Percentiles rank a stretch among this genome's conserved stretches.
These are phyloP conservation scores for Trichogramma pretiosum DNA, from an alignment of 1,140 invertebrate species.

Conservation along the genomic window DNA sequence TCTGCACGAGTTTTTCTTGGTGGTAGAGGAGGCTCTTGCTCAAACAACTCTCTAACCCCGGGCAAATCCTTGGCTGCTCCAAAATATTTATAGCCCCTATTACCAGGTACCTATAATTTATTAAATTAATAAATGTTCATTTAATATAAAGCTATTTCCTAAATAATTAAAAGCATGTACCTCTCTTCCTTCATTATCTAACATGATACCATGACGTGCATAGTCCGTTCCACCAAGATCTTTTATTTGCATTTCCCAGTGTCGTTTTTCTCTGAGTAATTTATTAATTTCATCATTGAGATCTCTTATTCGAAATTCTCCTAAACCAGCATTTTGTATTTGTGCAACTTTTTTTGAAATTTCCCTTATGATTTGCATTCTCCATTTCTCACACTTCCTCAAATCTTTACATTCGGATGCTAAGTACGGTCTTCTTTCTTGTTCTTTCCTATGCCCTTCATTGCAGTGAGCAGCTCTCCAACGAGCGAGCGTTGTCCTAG, in stretches of 20 bases:
- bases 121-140: not conserved
- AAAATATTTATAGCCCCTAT: constrained; percentile 98
- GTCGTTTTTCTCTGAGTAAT: constrained; percentile 83
- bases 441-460: constrained; percentile 63
- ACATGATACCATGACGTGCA: constrained; percentile 83
- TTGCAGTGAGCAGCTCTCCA: constrained; percentile 90
- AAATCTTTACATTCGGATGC: constrained; percentile 89
- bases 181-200: constrained; percentile 93
- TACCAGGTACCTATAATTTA: constrained; percentile 72
- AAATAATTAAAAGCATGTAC: constrained; percentile 41
- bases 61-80: constrained; percentile 98
- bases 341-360: constrained; percentile 98
- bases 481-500: constrained; percentile 87
- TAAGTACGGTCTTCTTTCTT: constrained; percentile 82
- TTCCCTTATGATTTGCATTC: constrained; percentile 92
- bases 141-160: too few species aligned
- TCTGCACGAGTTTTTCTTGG: constrained; percentile 89
- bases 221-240: constrained; percentile 95
- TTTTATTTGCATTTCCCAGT: constrained; percentile 96
- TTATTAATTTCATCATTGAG: constrained; percentile 99
- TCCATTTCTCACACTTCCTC: constrained; percentile 87
- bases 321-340: constrained; percentile 98
- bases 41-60: constrained; percentile 93
- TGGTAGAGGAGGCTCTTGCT: constrained; percentile 84
- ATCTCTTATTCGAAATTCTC: constrained; percentile 95